Evolutionary conservation across 2,888 invertebrate species (phyloP).

Genomic region (Pelosia muscerda): DNA sequence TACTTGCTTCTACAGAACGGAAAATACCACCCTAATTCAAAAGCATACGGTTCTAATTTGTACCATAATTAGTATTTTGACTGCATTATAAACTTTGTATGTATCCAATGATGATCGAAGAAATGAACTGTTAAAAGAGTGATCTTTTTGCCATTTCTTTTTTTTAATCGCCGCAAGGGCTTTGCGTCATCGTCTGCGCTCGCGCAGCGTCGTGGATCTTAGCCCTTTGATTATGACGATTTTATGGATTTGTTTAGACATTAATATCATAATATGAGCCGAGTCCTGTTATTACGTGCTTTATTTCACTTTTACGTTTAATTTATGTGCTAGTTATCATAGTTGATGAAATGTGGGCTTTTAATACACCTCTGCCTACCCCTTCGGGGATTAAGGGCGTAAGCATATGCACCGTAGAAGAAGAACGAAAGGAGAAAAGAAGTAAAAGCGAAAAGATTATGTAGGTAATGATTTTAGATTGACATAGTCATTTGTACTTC

Average conservation of each 20-base stretch:
- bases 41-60: constrained; percentile 31
- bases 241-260: background rate
- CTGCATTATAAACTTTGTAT: constrained; percentile 32
- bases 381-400: too few species aligned
- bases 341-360: too few species aligned
- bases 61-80: constrained; percentile 20
- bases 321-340: too few species aligned
- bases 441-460: too few species aligned
- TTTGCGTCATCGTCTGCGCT: constrained; percentile 82
- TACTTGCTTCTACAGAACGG: background rate
- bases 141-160: constrained; percentile 56
- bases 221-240: constrained; percentile 9
- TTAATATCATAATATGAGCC: too few species aligned
- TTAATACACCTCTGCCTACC: too few species aligned
- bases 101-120: constrained; percentile 61
- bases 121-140: constrained; percentile 50
- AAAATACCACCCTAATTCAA: constrained; percentile 17
- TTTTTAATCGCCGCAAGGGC: constrained; percentile 60
- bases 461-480: too few species aligned
- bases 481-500: too few species aligned
- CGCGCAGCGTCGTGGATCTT: constrained; percentile 46
- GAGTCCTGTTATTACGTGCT: background rate
- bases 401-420: too few species aligned
- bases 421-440: too few species aligned
- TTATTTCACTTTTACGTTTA: too few species aligned